Evolutionary conservation across 1,140 invertebrate genomes (phyloP).

Genomic region (Zophobas atratus): DNA sequence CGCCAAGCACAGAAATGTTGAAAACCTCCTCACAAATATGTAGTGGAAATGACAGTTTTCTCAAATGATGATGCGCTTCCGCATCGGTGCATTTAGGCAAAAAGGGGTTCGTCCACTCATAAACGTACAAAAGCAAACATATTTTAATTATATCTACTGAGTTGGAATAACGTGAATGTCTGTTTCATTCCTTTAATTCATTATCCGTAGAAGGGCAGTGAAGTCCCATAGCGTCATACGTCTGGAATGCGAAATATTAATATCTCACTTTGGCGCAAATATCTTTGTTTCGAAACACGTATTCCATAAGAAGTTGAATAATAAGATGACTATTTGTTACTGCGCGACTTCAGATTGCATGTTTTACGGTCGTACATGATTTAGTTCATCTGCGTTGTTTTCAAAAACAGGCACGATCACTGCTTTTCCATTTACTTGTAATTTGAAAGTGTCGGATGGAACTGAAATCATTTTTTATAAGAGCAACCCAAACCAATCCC

Average conservation of each 20-base stretch:
- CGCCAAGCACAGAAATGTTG: slow-evolving; percentile 11
- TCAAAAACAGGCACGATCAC: slow-evolving; percentile 34
- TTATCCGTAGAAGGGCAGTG: slow-evolving; percentile 15
- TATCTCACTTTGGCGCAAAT: slow-evolving; percentile 36
- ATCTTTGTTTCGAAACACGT: slow-evolving; percentile 45
- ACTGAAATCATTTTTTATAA: slow-evolving; percentile 9
- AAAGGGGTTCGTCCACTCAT: slow-evolving; percentile 35
- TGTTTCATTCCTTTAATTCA: slow-evolving; percentile 42
- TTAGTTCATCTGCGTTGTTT: slow-evolving; percentile 42
- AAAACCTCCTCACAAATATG: slow-evolving; percentile 18
- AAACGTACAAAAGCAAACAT: slow-evolving; percentile 22
- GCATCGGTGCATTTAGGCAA: slow-evolving; percentile 17
- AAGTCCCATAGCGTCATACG: slow-evolving; percentile 38
- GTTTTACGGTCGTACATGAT: slow-evolving; percentile 46
- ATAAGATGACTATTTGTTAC: slow-evolving; percentile 51
- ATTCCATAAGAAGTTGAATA: slow-evolving; percentile 53
- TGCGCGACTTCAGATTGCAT: slow-evolving; percentile 42
- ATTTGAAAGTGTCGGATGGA: slow-evolving; percentile 14
- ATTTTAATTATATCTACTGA: slow-evolving; percentile 41
- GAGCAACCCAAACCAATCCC: background rate
- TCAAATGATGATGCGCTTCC: slow-evolving; percentile 30
- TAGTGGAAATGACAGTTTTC: slow-evolving; percentile 24
- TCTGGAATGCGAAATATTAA: slow-evolving; percentile 52
- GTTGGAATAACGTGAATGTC: slow-evolving; percentile 20
- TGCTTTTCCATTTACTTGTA: slow-evolving; percentile 14